Conservation (phyloP, 2,113 vertebrate genomes). For the Leuciscus idus region DNA sequence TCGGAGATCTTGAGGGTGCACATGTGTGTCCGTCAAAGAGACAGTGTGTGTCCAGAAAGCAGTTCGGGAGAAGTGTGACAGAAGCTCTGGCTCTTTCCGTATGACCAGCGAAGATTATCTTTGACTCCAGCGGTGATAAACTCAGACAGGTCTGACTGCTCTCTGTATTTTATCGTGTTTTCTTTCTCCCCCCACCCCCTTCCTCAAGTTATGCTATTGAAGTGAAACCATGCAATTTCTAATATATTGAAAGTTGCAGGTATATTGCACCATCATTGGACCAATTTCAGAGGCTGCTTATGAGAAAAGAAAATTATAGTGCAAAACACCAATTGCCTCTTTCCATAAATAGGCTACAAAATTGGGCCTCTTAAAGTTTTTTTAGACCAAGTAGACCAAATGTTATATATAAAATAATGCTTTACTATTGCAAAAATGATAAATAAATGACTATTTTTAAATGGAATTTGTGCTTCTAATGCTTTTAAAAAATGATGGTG, state of each 20-base stretch:
- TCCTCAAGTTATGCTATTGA: neutral
- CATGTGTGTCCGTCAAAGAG: constrained; percentile 14
- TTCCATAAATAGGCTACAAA: constrained; percentile 10
- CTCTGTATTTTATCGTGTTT: neutral
- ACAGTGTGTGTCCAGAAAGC: constrained; percentile 26
- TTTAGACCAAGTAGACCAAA: neutral
- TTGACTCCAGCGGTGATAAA: constrained; percentile 32
- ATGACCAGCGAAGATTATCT: constrained; percentile 17
- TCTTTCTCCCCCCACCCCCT: neutral
- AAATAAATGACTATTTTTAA: too few species aligned
- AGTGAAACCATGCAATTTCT: constrained; percentile 25
- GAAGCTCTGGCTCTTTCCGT: constrained; percentile 29
- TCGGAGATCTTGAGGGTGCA: constrained; percentile 6
- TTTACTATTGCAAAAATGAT: too few species aligned
- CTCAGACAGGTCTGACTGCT: constrained; percentile 18
- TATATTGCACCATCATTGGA: constrained; percentile 25
- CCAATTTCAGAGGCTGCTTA: neutral
- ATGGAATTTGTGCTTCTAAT: too few species aligned
- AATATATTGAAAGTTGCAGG: constrained; percentile 35
- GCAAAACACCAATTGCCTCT: neutral
- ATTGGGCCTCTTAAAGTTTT: neutral
- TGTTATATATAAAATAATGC: too few species aligned
- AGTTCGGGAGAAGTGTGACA: constrained; percentile 9
- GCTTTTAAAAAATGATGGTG: neutral
- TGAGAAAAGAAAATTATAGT: constrained; percentile 8